phyloP scores from a whole-genome alignment of 2,797 vertebrate species.

The Cercopithecus petaurista region DNA sequence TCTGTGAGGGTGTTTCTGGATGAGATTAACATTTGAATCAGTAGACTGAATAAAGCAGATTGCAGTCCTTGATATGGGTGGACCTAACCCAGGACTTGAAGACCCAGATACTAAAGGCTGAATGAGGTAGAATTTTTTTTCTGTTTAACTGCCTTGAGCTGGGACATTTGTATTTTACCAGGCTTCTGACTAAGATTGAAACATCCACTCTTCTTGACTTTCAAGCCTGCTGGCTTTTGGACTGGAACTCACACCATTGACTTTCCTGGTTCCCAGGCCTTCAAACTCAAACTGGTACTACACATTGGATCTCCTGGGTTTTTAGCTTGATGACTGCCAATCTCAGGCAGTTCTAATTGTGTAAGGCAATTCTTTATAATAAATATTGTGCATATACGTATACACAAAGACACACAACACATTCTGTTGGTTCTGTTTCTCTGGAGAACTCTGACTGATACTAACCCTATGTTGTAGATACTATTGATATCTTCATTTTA shows the following conservation, averaged over 20 bases:
- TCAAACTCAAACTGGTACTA: neutral
- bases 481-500: neutral
- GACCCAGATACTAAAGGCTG: neutral
- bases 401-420: neutral
- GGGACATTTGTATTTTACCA: neutral
- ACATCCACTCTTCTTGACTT: neutral
- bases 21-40: neutral
- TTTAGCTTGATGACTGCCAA: neutral
- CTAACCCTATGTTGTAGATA: neutral
- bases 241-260: rapidly evolving
- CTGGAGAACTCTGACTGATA: neutral
- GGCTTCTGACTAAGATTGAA: neutral
- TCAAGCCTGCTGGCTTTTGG: neutral
- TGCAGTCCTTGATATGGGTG: neutral
- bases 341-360: neutral
- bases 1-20: neutral
- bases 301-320: neutral
- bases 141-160: neutral
- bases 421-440: neutral
- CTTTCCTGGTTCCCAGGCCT: neutral
- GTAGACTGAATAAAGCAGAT: neutral
- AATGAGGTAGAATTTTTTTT: neutral
- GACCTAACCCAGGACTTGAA: neutral
- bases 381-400: neutral
- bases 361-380: neutral